Percentiles rank a stretch among this genome's conserved stretches.
Evolutionary conservation across 1,140 invertebrate genomes (phyloP).

Genomic region (Agraylea sexmaculata): DNA sequence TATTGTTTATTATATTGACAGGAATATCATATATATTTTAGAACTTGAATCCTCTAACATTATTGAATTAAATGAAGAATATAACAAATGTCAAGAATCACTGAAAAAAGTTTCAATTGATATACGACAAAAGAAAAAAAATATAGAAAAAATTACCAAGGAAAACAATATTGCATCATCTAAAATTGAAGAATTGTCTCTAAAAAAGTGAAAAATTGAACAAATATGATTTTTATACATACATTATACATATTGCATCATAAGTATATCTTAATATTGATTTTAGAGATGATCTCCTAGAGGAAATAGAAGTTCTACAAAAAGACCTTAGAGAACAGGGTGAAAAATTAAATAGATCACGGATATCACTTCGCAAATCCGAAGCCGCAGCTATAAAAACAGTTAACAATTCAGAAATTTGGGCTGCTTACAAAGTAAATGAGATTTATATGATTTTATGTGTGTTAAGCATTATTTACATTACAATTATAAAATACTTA

Average conservation of each 20-base stretch:
- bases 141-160: too few relatives aligned
- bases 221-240: not conserved
- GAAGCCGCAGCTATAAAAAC: constrained; percentile 6
- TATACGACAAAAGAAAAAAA: too few relatives aligned
- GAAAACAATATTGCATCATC: constrained; percentile 5
- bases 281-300: constrained; percentile 13
- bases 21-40: not conserved
- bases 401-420: constrained; percentile 12
- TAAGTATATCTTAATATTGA: not conserved
- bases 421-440: constrained; percentile 13
- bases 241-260: too few relatives aligned
- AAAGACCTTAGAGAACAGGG: constrained; percentile 16
- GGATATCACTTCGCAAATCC: constrained; percentile 7
- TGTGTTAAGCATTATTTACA: too few relatives aligned
- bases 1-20: not conserved
- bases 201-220: constrained; percentile 1
- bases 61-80: not conserved
- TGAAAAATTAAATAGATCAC: constrained; percentile 15
- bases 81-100: constrained; percentile 6
- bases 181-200: not conserved
- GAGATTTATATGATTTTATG: not conserved
- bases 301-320: constrained; percentile 9
- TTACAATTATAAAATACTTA: too few relatives aligned
- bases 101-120: constrained; percentile 9
- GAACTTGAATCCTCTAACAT: not conserved